Base-by-base conservation (phyloP, 1,140 invertebrate species). In the Pseudomyrmex flavicornis region DNA sequence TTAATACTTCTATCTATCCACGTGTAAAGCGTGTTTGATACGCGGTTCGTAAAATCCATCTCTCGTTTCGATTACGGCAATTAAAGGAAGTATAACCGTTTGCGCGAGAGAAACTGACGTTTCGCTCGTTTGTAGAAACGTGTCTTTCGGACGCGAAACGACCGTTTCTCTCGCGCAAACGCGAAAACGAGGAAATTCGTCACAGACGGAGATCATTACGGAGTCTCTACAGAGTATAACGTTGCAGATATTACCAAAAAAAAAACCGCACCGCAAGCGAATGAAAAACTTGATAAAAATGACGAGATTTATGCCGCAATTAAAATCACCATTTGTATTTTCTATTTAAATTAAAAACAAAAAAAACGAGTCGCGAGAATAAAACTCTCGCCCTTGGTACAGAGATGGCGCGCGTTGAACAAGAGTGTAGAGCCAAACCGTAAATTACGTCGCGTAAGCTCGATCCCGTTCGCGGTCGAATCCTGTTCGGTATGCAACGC, bases 401-500 rank as follows among this genome's bases (percentile, higher is more conserved):
- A 50, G 9, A 20, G 22, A 69, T 20, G 7, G 59, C 8, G 52
- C 1, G 12, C 2, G 44, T 12, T 48, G 63, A 46, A 20, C 12
- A 17, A 44, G 15, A 8, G 20, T 7, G 22, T 13, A 4, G 15
- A 26, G 26, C 58, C 58, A 48, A n/a, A 61, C 58, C 52, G 15
- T 72, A 72, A 70, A 72, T 80, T 80, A 80, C n/a, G 7, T 44
- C 52, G 35, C 35, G 65, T 63, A 54, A 48, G 44, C 7, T 26
- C 26, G 35, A 54, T 56, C 15, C 46, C 17, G 44, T 20, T 59
- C 22, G 50, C 20, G 44, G n/a, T 26, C n/a, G 52, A 79, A 84
- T 83, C 50, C 44, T 20, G 77, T 61, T 87, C 73, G 54, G 73
- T 74, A 74, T 74, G 85, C 73, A 83, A 35, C 35, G 75, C 26